Evolutionary conservation across 92 coral and sea anemone species (phyloP), one percentile per base, ranked within the genome.

Genomic region (Zoanthus sociatus): DNA sequence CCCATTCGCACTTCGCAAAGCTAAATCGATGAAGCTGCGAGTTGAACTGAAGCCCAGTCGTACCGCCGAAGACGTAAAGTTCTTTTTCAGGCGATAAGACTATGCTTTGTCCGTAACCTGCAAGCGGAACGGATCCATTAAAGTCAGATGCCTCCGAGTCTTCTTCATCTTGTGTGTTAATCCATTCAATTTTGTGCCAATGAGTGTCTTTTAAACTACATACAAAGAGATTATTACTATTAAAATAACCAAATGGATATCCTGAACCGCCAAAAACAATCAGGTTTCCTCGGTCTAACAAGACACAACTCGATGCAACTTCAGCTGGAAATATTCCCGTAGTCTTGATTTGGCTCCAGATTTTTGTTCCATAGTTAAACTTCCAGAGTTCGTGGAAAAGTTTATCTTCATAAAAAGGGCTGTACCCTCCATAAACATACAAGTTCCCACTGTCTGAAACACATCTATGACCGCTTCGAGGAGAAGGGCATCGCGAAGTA

Each of bases 391-490:
- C 97, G 15, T 89, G 87, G 86, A 95, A 97, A 37, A 97, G 92
- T 70, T 89, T 82, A 11, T 88, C 60, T 0, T 61, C 67, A 78
- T 87, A 58, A 60, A 88, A 87, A 37, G 99, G 99, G 68, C 94
- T 95, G 74, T 89, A 97, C 56, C 99, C 99, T 10, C 99, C 99
- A 87, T 92, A 97, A 13, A 94, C 93, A 82, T 95, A 97, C 37
- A 97, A 71, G 70, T 86, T 93, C 44, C 93, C 90, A 51, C 92
- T 93, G 64, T 97, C 98, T 21, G 96, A 88, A 44, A 87, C 97
- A 89, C 99, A 97, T 86, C 99, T 93, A 74, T 97, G 99, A 11
- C 99, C 99, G 77, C 99, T 97, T 69, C 99, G 92, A 13, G 98
- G 94, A 26, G 81, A 64, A 10, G 99, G 99, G 46, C 86, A 61